Evolutionary conservation across 2,888 invertebrate genomes (phyloP), one percentile per base, ranked within the genome.

Genomic region (Onchidella celtica): DNA sequence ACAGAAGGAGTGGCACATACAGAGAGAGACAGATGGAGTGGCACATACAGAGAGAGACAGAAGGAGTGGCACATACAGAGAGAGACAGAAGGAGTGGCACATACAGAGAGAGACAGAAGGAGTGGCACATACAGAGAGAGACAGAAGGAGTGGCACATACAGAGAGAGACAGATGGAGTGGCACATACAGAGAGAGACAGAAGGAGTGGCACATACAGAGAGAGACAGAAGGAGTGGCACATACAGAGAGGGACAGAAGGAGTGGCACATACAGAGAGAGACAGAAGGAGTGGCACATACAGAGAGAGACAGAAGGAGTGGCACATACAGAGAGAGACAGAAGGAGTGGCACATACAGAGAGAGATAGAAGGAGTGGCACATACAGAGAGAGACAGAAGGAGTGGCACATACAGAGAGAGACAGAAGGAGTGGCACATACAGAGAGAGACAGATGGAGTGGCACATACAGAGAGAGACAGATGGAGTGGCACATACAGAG

Each of bases 41-140:
- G n/a, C n/a, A n/a, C n/a, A n/a, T n/a, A n/a, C n/a, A 66, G 66
- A 66, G 66, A 66, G 66, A 66, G 66, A 66, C 29, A 66, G 66
- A 66, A 32, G 32, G 66, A 66, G 34, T 61, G 55, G 36, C n/a
- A 74, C n/a, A 61, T 34, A 74, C 2, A 61, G 74, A 66, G 34
- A 66, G 66, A 66, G 66, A 47, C 27, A 47, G 40, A 27, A 6
- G 55, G n/a, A 47, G 29, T 29, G 66, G 21, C 29, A 66, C 29
- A 66, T 27, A 66, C 29, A 69, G 75, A 75, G 68, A 70, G 72
- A 80, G 66, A 70, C 27, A 72, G n/a, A n/a, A n/a, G n/a, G n/a
- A n/a, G n/a, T n/a, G n/a, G n/a, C n/a, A n/a, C n/a, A n/a, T n/a
- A n/a, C n/a, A n/a, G 17, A 29, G 32, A 29, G 34, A 29, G 47